Base-by-base conservation (phyloP, 2,888 invertebrate species). In the Gastrophysa polygoni region DNA sequence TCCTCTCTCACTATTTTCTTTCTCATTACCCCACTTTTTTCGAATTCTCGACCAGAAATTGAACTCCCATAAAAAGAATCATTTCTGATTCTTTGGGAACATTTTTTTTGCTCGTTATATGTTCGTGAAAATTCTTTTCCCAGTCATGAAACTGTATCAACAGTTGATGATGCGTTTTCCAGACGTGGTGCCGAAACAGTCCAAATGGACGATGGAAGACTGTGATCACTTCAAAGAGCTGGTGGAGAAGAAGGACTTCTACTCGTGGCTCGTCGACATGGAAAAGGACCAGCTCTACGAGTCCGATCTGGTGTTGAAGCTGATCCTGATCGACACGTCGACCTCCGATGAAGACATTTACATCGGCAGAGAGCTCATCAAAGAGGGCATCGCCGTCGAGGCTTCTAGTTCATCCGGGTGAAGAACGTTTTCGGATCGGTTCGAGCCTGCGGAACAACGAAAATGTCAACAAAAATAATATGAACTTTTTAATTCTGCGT, bases 171-270 rank as follows among this genome's bases (percentile, higher is more conserved):
- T n/a, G n/a, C n/a, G 6, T 5, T 68, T 73, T 71, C 3, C 61
- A 87, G 87, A 84, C 58, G 82, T 88, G 58, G 79, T 81, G 66
- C 83, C 87, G 44, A 80, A 75, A 20, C 79, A 83, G 62, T 78
- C 78, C 18, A 84, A 91, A 79, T 91, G 91, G 91, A 84, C 87
- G 0, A 86, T 89, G 68, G 89, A 90, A 70, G 91, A 92, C 79
- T 91, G 91, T 73, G 81, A 90, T 55, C 82, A 87, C 62, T 93
- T 93, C 77, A 89, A 90, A 72, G 84, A 89, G 68, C 75, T 92
- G 65, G 89, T 91, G 5, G 87, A 88, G 32, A 86, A 88, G 32
- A 88, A 88, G 71, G 83, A 86, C 55, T 91, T 93, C 67, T 90
- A 90, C 11, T 89, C 91, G 0, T 78, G 88, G 50, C 85, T 93